phyloP scores from a whole-genome alignment of 2,797 vertebrate species.

The Melanogrammus aeglefinus region DNA sequence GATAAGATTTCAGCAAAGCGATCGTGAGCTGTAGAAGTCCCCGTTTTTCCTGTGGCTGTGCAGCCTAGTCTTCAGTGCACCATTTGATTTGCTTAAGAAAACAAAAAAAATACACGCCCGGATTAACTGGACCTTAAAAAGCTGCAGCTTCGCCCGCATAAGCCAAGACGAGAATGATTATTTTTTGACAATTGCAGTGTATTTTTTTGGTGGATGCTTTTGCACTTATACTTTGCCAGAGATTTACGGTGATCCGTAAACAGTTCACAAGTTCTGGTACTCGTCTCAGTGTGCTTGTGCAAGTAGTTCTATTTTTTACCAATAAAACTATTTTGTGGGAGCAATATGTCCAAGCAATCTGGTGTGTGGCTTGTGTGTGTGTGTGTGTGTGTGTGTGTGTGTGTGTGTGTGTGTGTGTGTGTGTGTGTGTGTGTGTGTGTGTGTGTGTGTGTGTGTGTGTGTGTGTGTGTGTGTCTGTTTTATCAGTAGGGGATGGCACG shows the following conservation, averaged over 20 bases:
- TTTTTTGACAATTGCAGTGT: conserved; percentile 77
- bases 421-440: conserved; percentile 18
- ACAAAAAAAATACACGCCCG: conserved; percentile 64
- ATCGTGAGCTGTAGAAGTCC: conserved; percentile 41
- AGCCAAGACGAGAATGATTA: conserved; percentile 61
- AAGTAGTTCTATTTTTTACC: conserved; percentile 85
- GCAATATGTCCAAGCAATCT: conserved; percentile 42
- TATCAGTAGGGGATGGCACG: conserved; percentile 28
- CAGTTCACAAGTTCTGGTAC: conserved; percentile 74
- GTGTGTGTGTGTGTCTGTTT: conserved; percentile 15
- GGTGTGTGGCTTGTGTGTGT: conserved; percentile 20
- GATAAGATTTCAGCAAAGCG: conserved; percentile 50
- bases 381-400: conserved; percentile 19
- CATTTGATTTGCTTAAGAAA: conserved; percentile 67
- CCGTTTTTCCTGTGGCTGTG: conserved; percentile 66
- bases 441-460: conserved; percentile 19
- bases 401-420: conserved; percentile 21
- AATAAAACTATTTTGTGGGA: conserved; percentile 84
- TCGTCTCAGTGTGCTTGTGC: conserved; percentile 82
- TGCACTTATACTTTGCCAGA: conserved; percentile 78
- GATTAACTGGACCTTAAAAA: conserved; percentile 60
- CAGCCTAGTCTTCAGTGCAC: conserved; percentile 70
- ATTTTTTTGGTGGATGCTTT: conserved; percentile 76
- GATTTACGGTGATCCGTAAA: conserved; percentile 71
- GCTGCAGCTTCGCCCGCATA: conserved; percentile 59